phyloP scores from a whole-genome alignment of 2,113 vertebrate species.

The Pongo abelii region DNA sequence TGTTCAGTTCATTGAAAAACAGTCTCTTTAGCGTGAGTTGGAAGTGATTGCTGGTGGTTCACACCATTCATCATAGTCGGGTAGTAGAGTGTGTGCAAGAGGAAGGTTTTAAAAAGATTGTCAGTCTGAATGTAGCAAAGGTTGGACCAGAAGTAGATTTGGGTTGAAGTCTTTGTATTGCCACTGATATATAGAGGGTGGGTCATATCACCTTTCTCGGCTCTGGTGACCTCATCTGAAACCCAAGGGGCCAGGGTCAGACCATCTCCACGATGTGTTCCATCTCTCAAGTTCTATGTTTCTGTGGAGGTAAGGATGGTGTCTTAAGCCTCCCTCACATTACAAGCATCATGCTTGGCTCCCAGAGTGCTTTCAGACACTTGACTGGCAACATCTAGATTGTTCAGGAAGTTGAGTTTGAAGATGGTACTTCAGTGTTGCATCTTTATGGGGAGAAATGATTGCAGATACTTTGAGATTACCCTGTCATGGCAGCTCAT shows the following conservation, averaged over 20 bases:
- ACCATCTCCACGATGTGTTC: neutral
- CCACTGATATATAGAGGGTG: neutral
- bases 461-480: neutral
- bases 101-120: neutral
- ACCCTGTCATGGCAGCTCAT: neutral
- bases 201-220: neutral
- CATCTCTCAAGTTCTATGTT: neutral
- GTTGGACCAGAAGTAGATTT: neutral
- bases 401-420: neutral
- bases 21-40: neutral
- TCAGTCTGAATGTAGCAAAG: neutral
- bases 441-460: neutral
- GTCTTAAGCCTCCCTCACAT: neutral
- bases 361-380: neutral
- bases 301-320: neutral
- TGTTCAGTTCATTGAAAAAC: neutral
- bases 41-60: neutral
- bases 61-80: neutral
- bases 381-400: neutral
- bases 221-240: neutral
- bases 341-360: neutral
- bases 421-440: neutral
- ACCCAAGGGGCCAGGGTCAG: neutral
- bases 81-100: neutral
- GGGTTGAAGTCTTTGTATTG: constrained; percentile 5